Conservation (phyloP, 64 coral and sea anemone genomes). For the Montipora sp. region DNA sequence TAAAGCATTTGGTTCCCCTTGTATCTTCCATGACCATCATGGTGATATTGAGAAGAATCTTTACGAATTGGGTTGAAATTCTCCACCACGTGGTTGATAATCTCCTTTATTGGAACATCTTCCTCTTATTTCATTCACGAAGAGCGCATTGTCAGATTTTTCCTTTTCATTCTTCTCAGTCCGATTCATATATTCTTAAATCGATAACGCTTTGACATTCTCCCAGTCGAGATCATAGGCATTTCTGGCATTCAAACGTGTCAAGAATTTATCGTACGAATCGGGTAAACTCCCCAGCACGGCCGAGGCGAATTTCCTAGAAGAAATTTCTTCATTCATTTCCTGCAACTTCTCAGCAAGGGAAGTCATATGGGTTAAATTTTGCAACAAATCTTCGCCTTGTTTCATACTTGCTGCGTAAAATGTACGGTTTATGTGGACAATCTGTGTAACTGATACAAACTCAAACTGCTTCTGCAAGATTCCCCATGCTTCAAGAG, state of each 20-base stretch:
- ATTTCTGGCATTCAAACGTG: no score
- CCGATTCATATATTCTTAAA: conserved; percentile 54
- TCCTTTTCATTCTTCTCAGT: conserved; percentile 3
- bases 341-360: conserved; percentile 55
- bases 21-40: conserved; percentile 36
- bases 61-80: neutral
- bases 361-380: conserved; percentile 60
- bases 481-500: conserved; percentile 10
- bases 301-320: no score
- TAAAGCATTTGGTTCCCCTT: conserved; percentile 48
- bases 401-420: conserved; percentile 56
- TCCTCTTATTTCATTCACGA: neutral
- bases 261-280: no score
- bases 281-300: no score
- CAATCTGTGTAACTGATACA: conserved; percentile 60
- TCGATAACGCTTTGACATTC: neutral
- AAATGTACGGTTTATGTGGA: conserved; percentile 42
- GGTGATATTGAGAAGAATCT: neutral
- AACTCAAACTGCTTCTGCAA: conserved; percentile 57
- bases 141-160: conserved; percentile 7
- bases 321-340: conserved; percentile 1
- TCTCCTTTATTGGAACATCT: neutral
- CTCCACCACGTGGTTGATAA: conserved; percentile 39
- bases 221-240: neutral
- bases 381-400: conserved; percentile 31